phyloP scores from a whole-genome alignment of 2,797 vertebrate species.

The Parauchenoglanis punctatus region DNA sequence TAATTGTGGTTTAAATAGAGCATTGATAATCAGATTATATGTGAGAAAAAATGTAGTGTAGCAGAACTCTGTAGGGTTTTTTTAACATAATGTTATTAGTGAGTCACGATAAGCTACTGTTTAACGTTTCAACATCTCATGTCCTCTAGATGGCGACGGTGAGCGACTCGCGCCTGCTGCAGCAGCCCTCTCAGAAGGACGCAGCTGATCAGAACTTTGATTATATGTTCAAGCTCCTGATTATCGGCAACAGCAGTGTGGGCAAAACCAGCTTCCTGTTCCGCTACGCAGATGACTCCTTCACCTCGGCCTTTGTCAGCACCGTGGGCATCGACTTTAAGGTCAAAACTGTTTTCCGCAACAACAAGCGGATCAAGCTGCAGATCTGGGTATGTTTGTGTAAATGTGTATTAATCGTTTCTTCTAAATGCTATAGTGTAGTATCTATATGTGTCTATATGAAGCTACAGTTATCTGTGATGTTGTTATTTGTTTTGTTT shows the following conservation, averaged over 20 bases:
- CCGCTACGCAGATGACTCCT: constrained; percentile 81
- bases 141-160: constrained; percentile 81
- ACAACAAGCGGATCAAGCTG: constrained; percentile 82
- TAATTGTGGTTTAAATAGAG: constrained; percentile 3
- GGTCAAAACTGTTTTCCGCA: constrained; percentile 82
- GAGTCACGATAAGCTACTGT: not conserved
- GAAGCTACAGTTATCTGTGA: not conserved
- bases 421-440: not conserved
- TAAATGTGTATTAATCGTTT: not conserved
- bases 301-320: constrained; percentile 82
- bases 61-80: too few relatives aligned
- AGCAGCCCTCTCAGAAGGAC: constrained; percentile 81
- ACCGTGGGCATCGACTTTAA: constrained; percentile 85
- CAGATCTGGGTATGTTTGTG: constrained; percentile 81
- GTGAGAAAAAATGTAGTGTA: not conserved
- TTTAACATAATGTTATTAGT: too few relatives aligned
- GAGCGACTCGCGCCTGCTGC: constrained; percentile 75
- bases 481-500: not conserved
- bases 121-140: not conserved
- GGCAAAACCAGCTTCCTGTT: constrained; percentile 84
- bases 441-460: not conserved
- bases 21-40: not conserved
- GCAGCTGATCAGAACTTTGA: constrained; percentile 85
- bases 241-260: constrained; percentile 83
- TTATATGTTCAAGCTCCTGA: constrained; percentile 83